These are phyloP conservation scores for Pongo pygmaeus DNA, from an alignment of 2,113 vertebrate species.

Conservation along the genomic window DNA sequence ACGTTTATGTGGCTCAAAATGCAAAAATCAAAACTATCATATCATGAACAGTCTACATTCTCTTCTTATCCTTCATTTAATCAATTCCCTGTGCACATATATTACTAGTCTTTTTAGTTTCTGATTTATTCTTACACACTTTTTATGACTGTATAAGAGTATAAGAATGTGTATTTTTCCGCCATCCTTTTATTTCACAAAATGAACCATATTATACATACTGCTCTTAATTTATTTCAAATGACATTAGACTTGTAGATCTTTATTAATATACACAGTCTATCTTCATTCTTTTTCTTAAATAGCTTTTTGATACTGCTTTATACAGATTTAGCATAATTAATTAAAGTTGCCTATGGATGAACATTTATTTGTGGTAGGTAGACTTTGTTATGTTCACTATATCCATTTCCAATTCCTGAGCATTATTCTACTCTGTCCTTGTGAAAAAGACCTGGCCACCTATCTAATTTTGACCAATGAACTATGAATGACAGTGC, in stretches of 20 bases:
- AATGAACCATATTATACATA: background rate
- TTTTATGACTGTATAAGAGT: background rate
- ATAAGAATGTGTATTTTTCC: background rate
- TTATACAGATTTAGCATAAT: background rate
- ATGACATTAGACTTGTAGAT: background rate
- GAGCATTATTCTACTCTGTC: background rate
- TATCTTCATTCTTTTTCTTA: background rate
- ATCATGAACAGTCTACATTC: background rate
- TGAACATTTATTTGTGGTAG: background rate
- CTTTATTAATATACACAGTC: background rate
- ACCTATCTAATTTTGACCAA: background rate
- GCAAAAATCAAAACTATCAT: background rate
- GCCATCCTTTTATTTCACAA: background rate
- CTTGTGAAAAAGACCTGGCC: background rate
- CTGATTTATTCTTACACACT: background rate
- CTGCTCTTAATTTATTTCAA: background rate
- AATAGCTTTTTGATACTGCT: background rate
- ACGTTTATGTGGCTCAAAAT: background rate
- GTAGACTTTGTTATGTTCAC: background rate
- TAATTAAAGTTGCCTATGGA: background rate
- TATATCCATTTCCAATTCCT: background rate
- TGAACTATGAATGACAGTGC: background rate
- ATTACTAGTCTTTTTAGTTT: background rate
- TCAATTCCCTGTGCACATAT: too few relatives aligned
- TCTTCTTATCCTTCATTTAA: background rate